These are phyloP conservation scores for Suillia variegata DNA, from an alignment of 2,888 invertebrate genomes.

Conservation along the genomic window DNA sequence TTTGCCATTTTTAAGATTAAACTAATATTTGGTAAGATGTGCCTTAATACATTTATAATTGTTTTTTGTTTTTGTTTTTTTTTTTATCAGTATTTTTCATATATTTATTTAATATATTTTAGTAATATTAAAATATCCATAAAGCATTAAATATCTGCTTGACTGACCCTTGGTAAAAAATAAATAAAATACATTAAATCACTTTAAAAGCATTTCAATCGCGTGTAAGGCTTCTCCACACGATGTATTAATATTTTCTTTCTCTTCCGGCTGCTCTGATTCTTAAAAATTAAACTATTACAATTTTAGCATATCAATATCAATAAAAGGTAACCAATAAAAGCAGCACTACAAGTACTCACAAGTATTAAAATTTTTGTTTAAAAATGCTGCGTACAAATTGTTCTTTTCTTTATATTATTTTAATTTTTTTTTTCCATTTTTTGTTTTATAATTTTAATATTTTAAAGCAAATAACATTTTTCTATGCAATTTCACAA, in stretches of 20 bases:
- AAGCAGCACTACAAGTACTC: too few species aligned
- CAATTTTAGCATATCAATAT: slow-evolving; percentile 39
- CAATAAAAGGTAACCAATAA: too few species aligned
- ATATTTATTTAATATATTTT: slow-evolving; percentile 33
- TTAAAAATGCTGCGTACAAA: slow-evolving; percentile 11
- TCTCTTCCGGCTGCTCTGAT: slow-evolving; percentile 41
- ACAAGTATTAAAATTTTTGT: slow-evolving; percentile 2
- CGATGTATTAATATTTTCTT: slow-evolving; percentile 23
- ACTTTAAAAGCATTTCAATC: slow-evolving; percentile 55
- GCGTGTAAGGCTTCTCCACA: slow-evolving; percentile 41
- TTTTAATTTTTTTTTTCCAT: background rate
- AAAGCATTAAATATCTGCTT: slow-evolving; percentile 47
- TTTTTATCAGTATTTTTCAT: slow-evolving; percentile 32
- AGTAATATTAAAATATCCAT: slow-evolving; percentile 50
- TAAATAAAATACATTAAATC: slow-evolving; percentile 25
- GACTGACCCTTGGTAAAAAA: slow-evolving; percentile 50
- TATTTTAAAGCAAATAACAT: slow-evolving; percentile 14
- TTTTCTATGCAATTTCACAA: slow-evolving; percentile 4
- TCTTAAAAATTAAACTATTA: slow-evolving; percentile 50
- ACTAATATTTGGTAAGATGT: slow-evolving; percentile 7
- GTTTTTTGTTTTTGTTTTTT: slow-evolving; percentile 46
- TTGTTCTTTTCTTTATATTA: background rate
- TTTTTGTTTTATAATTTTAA: slow-evolving; percentile 6
- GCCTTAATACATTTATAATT: slow-evolving; percentile 37
- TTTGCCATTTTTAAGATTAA: background rate